A percentile compares a stretch with the other conserved stretches of the same genome.
These are phyloP conservation scores for Galerucella pusilla DNA, from an alignment of 2,888 invertebrate species.

Conservation along the genomic window DNA sequence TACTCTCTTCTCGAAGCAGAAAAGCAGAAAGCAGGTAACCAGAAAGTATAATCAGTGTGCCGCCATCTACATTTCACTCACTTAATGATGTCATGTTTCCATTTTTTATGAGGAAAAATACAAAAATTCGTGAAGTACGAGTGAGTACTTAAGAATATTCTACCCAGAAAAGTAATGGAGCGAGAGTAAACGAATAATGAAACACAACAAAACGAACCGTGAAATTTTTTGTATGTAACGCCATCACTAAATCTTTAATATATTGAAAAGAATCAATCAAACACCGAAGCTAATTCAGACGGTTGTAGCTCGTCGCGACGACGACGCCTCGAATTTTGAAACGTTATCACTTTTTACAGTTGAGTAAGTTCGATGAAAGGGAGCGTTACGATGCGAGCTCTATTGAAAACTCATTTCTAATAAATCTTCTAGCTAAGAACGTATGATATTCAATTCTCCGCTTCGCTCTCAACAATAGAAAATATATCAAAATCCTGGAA, in stretches of 20 bases:
- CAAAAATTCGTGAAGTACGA: no score
- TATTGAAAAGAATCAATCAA: constrained; percentile 49
- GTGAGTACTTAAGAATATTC: no score
- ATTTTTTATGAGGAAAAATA: no score
- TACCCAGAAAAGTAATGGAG: no score
- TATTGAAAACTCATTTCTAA: constrained; percentile 47
- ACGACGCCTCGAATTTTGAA: constrained; percentile 24
- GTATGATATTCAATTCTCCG: constrained; percentile 49
- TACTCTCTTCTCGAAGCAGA: no score
- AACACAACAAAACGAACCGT: not conserved
- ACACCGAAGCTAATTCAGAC: constrained; percentile 49
- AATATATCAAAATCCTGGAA: constrained; percentile 46
- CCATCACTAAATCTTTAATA: constrained; percentile 18
- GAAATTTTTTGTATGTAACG: not conserved
- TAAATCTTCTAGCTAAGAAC: constrained; percentile 49
- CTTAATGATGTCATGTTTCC: no score
- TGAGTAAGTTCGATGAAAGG: constrained; percentile 49
- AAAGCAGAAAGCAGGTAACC: no score
- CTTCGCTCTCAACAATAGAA: constrained; percentile 42
- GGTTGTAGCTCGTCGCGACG: constrained; percentile 34
- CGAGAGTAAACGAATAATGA: no score
- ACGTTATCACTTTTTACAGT: constrained; percentile 59
- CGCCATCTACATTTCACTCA: no score
- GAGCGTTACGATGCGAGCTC: constrained; percentile 48
- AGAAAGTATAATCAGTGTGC: no score